Conservation (phyloP, 2,797 vertebrate species). For the Siniperca undulata region DNA sequence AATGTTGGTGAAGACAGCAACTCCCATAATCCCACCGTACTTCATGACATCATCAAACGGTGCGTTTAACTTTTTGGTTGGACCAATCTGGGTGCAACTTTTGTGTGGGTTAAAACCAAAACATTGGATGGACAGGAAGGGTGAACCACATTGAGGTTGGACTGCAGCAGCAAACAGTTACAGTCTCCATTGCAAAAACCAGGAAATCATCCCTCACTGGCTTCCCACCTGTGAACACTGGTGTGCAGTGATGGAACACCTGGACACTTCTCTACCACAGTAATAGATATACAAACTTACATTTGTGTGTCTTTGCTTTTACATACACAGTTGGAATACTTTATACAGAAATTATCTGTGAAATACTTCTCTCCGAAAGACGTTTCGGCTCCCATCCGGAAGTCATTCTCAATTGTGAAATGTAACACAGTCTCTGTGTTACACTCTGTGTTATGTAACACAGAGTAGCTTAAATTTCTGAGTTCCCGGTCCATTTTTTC, state of each 20-base stretch:
- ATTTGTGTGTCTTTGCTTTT: constrained; percentile 1
- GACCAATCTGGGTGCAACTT: not conserved
- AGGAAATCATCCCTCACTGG: not conserved
- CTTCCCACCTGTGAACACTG: not conserved
- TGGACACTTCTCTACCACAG: not conserved
- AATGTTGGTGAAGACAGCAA: no score
- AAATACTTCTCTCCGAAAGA: not conserved
- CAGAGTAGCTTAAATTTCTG: no score
- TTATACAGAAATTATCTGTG: not conserved
- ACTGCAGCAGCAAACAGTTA: not conserved
- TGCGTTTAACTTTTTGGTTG: no score
- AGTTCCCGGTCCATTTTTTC: no score
- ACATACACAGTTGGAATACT: not conserved
- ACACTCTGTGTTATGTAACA: no score
- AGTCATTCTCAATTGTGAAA: no score
- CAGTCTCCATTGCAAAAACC: not conserved
- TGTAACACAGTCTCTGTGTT: no score
- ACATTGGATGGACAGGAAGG: not conserved
- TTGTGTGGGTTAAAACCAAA: not conserved
- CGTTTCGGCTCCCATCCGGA: no score
- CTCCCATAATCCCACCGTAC: no score
- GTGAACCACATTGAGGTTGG: not conserved
- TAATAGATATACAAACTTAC: not conserved
- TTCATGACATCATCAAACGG: no score
- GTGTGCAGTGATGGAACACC: not conserved